Base-by-base conservation (phyloP, 2,797 vertebrate species). In the Orientallactaga sibirica region DNA sequence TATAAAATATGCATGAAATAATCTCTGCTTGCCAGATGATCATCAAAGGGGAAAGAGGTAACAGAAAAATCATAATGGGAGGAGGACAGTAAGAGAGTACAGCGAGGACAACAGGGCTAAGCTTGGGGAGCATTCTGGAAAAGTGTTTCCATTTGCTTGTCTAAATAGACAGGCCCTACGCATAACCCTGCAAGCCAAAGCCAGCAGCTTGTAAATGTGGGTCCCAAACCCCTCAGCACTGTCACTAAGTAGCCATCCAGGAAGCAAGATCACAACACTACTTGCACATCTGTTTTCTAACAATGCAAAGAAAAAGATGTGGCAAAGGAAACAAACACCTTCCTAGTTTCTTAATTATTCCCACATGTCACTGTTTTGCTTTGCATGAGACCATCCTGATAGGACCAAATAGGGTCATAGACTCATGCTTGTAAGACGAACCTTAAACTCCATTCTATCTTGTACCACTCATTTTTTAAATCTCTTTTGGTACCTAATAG, bases 1-100 rank as follows among this genome's bases (percentile, higher is more conserved):
- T 92, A 94, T 92, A 86, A 96, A 92, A 43, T 93, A 83, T 95
- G 92, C 79, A 94, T 83, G 67, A 88, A 55, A 66, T 83, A 86
- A 80, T 90, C 62, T 86, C 89, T 61, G 27, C 37, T 91, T 83
- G 78, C 82, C 67, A 77, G 85, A 83, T 91, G 82, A 92, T 85
- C 87, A 86, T 91, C 70, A 85, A 74, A 58, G 76, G 14, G 14
- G 80, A 58, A 58, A 10, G 58, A 27, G 37, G 73, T 3, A 82
- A 62, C 81, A 93, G 88, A 41, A 90, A 89, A 88, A 37, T 24
- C 11, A 18, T 0, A 33, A 68, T 11, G 11, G 29, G 11, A 76
- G 77, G 78, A 84, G 52, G 61, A 66, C 41, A 33, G 15, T 29
- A 10, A 52, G 52, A 61, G 24, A 77, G 20, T 22, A 2, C 25